A percentile compares a stretch with the other conserved stretches of the same genome.
phyloP scores from a whole-genome alignment of 2,797 vertebrate species.

The Ctenochaetus hawaiiensis region DNA sequence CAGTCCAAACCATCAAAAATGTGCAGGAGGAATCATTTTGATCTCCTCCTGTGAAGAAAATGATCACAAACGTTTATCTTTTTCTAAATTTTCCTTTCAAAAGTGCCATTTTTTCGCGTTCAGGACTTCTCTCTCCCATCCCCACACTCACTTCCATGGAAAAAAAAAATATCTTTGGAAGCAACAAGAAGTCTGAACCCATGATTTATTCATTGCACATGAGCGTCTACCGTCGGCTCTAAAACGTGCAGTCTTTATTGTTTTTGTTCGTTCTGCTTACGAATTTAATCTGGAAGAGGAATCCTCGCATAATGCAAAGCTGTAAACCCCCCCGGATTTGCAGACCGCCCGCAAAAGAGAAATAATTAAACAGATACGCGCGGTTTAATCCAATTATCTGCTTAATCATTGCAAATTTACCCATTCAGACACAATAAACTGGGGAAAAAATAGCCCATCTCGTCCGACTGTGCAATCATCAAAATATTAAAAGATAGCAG shows the following conservation, averaged over 20 bases:
- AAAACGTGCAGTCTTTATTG: slow-evolving; percentile 47
- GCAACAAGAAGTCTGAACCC: slow-evolving; percentile 35
- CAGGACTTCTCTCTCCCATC: slow-evolving; percentile 16
- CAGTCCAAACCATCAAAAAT: slow-evolving; percentile 25
- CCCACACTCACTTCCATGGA: not conserved
- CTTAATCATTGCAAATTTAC: slow-evolving; percentile 36
- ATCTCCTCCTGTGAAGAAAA: slow-evolving; percentile 6
- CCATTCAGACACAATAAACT: slow-evolving; percentile 21
- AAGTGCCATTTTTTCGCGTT: slow-evolving; percentile 9
- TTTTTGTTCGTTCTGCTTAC: slow-evolving; percentile 50
- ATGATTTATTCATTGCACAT: slow-evolving; percentile 55
- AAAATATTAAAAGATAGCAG: not conserved
- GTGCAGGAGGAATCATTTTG: slow-evolving; percentile 7
- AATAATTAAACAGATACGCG: slow-evolving; percentile 54
- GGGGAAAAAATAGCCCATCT: not conserved
- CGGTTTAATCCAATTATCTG: slow-evolving; percentile 57
- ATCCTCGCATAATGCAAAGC: slow-evolving; percentile 56
- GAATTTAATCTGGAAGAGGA: slow-evolving; percentile 61
- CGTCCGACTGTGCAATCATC: not conserved
- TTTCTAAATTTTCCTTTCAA: not conserved
- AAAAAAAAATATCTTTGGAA: slow-evolving; percentile 26
- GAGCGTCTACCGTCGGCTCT: slow-evolving; percentile 10
- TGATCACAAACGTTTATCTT: slow-evolving; percentile 18
- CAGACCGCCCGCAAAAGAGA: slow-evolving; percentile 33
- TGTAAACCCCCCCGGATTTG: slow-evolving; percentile 51